These are phyloP conservation scores for Linyphia triangularis DNA, from an alignment of 2,888 invertebrate species.

Conservation along the genomic window DNA sequence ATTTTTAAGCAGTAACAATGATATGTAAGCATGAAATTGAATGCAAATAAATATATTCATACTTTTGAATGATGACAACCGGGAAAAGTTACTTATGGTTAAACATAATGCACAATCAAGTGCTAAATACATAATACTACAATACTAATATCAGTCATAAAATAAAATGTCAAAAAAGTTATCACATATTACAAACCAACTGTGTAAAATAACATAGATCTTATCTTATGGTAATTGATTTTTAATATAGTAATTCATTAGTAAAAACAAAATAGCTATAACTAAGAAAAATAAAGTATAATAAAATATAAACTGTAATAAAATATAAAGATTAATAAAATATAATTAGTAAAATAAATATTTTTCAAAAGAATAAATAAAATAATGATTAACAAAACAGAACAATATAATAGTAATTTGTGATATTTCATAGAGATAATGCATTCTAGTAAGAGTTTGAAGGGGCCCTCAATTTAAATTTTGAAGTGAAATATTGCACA, in stretches of 20 bases:
- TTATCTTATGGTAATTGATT: too few species aligned
- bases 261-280: not conserved
- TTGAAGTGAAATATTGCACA: too few species aligned
- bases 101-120: not conserved
- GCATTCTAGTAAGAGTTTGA: too few species aligned
- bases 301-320: not conserved
- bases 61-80: not conserved
- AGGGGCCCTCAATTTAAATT: too few species aligned
- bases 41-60: not conserved
- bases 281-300: not conserved
- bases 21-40: conserved; percentile 45
- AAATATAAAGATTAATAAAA: not conserved
- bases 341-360: not conserved
- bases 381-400: too few species aligned
- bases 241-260: too few species aligned
- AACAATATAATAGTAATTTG: too few species aligned
- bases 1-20: conserved; percentile 5
- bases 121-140: conserved; percentile 6
- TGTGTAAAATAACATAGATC: too few species aligned
- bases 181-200: too few species aligned
- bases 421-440: too few species aligned
- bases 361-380: too few species aligned
- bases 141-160: conserved; percentile 21
- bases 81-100: not conserved
- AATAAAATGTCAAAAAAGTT: conserved; percentile 31